Base-by-base conservation (phyloP, 2,888 invertebrate genomes). In the Andrena bucephala region DNA sequence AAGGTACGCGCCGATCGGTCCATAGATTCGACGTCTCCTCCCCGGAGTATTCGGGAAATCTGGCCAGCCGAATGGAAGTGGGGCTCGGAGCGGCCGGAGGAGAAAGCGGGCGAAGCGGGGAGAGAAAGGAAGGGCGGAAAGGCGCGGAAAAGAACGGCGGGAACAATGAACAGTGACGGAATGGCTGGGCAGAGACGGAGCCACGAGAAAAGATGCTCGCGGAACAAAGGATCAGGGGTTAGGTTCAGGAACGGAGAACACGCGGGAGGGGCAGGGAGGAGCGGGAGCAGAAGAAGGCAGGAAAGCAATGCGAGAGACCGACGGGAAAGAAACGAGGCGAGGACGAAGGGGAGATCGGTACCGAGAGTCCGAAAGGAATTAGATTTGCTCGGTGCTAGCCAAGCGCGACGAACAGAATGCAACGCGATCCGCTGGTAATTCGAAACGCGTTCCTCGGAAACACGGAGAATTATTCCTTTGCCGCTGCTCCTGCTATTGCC, bases 371-470 rank as follows among this genome's bases (percentile, higher is more conserved):
- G 87, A 84, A 85, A 90, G 88, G 90, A 92, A 91, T 91, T 91
- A 90, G 91, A 91, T 93, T 93, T 92, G 90, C 92, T 91, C 90
- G 88, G 83, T 86, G 90, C 90, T 91, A 91, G 91, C 91, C 90
- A 91, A 93, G 91, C 92, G 91, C 90, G 87, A 92, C 92, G 92
- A 87, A 88, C 90, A 92, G 90, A 93, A 92, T 92, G 92, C 92
- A 92, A 91, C 91, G 90, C 91, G 90, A 92, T 93, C 90, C 90
- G 83, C 84, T 83, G 87, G 92, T 92, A 92, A 93, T 93, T 92
- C 90, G 90, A 93, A 92, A 92, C 92, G 92, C 91, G 92, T 85
- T 90, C 89, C 88, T 87, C 87, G 88, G 89, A 90, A 92, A 90
- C 90, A 91, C 90, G 90, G 88, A 88, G 89, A 91, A 90, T 90